A percentile compares a stretch with the other conserved stretches of the same genome.
These are phyloP conservation scores for Metopia argyrocephala DNA, from an alignment of 2,888 invertebrate genomes.

Conservation along the genomic window DNA sequence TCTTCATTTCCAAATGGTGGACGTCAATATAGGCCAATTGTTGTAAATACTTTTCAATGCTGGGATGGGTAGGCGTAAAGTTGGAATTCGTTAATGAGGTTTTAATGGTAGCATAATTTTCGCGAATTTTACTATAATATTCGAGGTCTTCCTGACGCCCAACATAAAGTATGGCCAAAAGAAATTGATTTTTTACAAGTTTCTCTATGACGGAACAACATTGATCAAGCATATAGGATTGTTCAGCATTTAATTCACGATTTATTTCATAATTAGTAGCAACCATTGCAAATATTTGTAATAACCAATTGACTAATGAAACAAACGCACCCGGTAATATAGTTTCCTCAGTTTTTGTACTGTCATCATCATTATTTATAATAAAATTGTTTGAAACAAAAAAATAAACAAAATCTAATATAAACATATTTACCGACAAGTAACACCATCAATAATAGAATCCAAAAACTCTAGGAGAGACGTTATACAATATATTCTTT, in stretches of 20 bases:
- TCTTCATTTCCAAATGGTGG: constrained; percentile 73
- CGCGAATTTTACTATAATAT: constrained; percentile 82
- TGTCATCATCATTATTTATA: no score
- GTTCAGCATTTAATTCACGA: constrained; percentile 72
- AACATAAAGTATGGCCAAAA: constrained; percentile 89
- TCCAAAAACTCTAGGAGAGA: constrained; percentile 92
- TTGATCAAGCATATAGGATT: constrained; percentile 84
- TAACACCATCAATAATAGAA: constrained; percentile 82
- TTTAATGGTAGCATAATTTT: constrained; percentile 82
- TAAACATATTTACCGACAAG: constrained; percentile 75
- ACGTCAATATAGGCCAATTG: constrained; percentile 76
- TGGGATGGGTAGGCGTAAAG: constrained; percentile 70
- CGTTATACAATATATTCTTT: constrained; percentile 92
- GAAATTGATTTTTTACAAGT: constrained; percentile 85
- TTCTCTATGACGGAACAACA: constrained; percentile 84
- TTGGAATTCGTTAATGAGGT: constrained; percentile 74
- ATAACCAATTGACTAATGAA: constrained; percentile 88
- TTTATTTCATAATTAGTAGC: constrained; percentile 74
- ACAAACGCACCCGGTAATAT: constrained; percentile 90
- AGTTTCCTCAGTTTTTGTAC: constrained; percentile 92
- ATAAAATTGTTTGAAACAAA: background rate
- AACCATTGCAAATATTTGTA: constrained; percentile 83
- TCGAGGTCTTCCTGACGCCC: constrained; percentile 90
- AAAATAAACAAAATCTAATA: background rate
- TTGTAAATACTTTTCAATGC: constrained; percentile 73